A percentile compares a stretch with the other conserved stretches of the same genome.
Conservation (phyloP, 2,113 vertebrate genomes). For the Pardalotus punctatus region DNA sequence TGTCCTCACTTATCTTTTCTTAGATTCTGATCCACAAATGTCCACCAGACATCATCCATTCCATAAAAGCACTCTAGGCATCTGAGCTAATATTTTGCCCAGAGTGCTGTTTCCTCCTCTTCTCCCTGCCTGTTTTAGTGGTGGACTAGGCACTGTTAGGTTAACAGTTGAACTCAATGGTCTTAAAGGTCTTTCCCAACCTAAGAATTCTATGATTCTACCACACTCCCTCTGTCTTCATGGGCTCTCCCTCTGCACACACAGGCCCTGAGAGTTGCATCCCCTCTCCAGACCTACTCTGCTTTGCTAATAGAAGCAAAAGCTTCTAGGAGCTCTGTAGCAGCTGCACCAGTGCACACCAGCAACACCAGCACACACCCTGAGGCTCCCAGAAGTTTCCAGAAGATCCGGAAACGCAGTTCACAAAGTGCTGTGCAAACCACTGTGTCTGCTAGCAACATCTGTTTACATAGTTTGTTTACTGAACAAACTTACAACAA, state of each 20-base stretch:
- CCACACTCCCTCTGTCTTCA: rapidly evolving
- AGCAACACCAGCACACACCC: background rate
- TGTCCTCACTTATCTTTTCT: background rate
- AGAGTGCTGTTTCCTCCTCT: background rate
- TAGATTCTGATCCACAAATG: background rate
- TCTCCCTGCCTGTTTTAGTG: background rate
- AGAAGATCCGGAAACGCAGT: background rate
- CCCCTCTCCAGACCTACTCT: background rate
- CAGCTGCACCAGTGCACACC: background rate
- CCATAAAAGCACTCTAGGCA: background rate
- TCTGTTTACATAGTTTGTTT: background rate
- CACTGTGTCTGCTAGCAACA: background rate
- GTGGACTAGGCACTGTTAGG: background rate
- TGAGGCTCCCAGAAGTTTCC: background rate
- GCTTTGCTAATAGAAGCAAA: background rate
- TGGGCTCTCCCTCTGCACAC: background rate
- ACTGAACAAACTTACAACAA: background rate
- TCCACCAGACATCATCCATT: background rate
- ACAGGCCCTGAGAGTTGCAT: background rate
- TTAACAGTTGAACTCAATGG: background rate
- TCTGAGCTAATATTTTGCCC: background rate
- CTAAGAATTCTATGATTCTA: background rate
- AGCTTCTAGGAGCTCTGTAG: background rate
- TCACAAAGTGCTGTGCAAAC: background rate
- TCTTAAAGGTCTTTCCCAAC: background rate